Conservation (phyloP, 2,797 vertebrate genomes). For the Botia kubotai region DNA sequence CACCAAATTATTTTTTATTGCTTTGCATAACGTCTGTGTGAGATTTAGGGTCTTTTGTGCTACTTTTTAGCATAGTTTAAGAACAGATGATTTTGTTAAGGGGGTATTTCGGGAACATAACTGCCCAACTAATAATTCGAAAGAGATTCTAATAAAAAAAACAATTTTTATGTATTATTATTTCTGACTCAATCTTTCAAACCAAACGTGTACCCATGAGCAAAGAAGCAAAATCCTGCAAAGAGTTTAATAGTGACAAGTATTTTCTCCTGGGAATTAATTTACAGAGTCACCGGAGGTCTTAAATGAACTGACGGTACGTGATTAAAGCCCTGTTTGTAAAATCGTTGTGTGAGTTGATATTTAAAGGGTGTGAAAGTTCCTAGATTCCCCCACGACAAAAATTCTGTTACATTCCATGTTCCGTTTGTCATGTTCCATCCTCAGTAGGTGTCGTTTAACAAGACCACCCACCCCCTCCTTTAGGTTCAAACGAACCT, state of each 20-base stretch:
- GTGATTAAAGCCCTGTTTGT: not conserved
- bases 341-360: not conserved
- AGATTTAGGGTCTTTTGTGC: conserved; percentile 6
- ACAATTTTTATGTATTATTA: not conserved
- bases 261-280: not conserved
- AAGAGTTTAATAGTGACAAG: conserved; percentile 11
- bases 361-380: conserved; percentile 49
- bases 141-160: conserved; percentile 19
- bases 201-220: not conserved
- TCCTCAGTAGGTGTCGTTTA: conserved; percentile 63
- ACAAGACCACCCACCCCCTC: conserved; percentile 47
- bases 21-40: conserved; percentile 17
- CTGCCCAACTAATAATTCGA: conserved; percentile 15
- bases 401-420: conserved; percentile 58
- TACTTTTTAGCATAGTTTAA: conserved; percentile 8
- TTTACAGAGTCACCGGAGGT: not conserved
- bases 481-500: conserved; percentile 66
- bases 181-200: conserved; percentile 9
- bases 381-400: conserved; percentile 62
- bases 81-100: conserved; percentile 35
- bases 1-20: conserved; percentile 37
- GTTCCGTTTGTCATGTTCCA: conserved; percentile 59
- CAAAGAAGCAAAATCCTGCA: not conserved
- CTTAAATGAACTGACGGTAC: not conserved
- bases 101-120: conserved; percentile 38